These are phyloP conservation scores for Octonoba sinensis DNA, from an alignment of 2,888 invertebrate genomes.

Conservation along the genomic window DNA sequence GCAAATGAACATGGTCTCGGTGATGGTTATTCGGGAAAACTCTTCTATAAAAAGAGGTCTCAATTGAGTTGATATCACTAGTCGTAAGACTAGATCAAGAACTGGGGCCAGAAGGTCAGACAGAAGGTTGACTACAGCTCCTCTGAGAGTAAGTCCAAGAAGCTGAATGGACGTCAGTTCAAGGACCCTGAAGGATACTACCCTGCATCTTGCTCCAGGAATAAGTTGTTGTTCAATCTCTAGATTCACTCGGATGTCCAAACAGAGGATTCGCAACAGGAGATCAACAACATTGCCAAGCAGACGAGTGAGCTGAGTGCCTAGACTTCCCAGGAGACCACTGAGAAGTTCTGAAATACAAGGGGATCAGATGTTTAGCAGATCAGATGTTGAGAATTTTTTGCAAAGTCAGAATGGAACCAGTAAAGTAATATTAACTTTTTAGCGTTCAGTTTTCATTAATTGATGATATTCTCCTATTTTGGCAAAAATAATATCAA, in stretches of 20 bases:
- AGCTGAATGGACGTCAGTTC: background rate
- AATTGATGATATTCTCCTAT: no score
- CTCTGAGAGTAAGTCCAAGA: background rate
- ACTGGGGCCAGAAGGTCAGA: background rate
- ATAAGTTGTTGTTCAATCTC: background rate
- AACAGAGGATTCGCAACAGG: background rate
- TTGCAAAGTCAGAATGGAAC: background rate
- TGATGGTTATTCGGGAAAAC: background rate
- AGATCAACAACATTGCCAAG: slow-evolving; percentile 4
- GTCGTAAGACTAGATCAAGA: background rate
- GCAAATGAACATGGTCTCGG: background rate
- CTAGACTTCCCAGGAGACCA: background rate
- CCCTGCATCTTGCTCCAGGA: background rate
- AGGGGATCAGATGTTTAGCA: no score
- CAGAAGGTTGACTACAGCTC: background rate
- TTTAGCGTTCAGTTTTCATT: no score
- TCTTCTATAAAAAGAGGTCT: background rate
- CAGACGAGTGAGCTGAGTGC: background rate
- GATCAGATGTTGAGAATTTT: no score
- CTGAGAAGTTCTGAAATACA: background rate
- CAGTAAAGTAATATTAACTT: no score
- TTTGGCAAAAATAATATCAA: no score
- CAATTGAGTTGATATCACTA: background rate
- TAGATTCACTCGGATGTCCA: background rate
- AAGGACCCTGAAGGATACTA: background rate